Conservation (phyloP, 2,888 invertebrate species). For the Lamellibrachia satsuma region DNA sequence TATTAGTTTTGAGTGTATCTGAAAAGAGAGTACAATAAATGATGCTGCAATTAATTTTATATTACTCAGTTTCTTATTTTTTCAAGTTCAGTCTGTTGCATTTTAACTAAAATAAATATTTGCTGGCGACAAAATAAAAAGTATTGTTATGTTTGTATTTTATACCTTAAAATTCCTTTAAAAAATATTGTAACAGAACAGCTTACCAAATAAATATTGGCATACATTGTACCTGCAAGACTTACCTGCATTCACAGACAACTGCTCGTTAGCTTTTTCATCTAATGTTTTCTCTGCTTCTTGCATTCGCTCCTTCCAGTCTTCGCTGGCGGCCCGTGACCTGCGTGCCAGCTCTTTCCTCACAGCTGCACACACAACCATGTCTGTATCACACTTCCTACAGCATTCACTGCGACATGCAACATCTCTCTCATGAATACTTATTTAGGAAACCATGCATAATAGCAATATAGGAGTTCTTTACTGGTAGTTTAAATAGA, state of each 20-base stretch:
- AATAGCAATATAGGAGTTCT: no score
- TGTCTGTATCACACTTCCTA: no score
- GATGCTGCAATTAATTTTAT: no score
- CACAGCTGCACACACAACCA: constrained; percentile 48
- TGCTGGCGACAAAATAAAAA: neutral
- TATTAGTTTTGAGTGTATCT: no score
- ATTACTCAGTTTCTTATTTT: no score
- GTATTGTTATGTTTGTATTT: neutral
- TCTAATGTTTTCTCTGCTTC: constrained; percentile 53
- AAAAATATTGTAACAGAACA: neutral
- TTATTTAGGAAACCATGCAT: no score
- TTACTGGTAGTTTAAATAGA: no score
- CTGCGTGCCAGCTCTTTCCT: constrained; percentile 58
- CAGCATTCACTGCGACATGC: no score
- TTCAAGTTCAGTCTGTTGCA: neutral
- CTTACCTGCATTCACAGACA: constrained; percentile 58
- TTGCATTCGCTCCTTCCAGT: constrained; percentile 51
- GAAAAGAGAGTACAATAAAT: no score
- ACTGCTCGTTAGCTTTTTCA: constrained; percentile 54
- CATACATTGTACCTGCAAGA: neutral
- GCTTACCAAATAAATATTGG: neutral
- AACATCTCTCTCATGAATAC: no score
- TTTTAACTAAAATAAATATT: no score
- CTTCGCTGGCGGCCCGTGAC: constrained; percentile 50
- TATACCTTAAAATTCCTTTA: neutral